Conservation (phyloP, 2,888 invertebrate genomes). For the Nephrocerus scutellatus region DNA sequence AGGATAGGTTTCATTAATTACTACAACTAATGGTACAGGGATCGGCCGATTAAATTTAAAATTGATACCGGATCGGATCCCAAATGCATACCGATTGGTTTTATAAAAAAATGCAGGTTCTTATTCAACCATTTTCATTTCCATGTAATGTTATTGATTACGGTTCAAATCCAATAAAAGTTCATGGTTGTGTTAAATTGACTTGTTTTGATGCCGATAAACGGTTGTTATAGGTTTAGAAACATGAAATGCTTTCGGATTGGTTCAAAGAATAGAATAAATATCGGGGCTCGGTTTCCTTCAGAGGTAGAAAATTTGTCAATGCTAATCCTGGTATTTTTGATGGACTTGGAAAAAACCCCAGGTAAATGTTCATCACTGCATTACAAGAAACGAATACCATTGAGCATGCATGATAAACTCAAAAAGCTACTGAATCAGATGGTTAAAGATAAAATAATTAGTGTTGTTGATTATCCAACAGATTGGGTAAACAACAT, state of each 20-base stretch:
- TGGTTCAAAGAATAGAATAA: no score
- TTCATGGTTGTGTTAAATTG: slow-evolving; percentile 3
- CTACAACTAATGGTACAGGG: not conserved
- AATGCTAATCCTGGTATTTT: no score
- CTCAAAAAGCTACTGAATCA: slow-evolving; percentile 7
- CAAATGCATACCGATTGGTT: slow-evolving; percentile 4
- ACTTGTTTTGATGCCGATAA: slow-evolving; percentile 2
- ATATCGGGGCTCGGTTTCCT: no score
- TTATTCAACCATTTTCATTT: slow-evolving; percentile 1
- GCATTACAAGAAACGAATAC: slow-evolving; percentile 7
- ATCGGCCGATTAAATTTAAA: slow-evolving; percentile 2
- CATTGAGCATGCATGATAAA: slow-evolving; percentile 6
- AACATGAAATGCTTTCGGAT: no score
- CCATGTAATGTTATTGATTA: not conserved
- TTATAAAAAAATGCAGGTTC: slow-evolving; percentile 1
- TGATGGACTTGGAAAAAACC: not conserved
- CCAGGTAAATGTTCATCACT: slow-evolving; percentile 2
- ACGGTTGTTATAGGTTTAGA: no score
- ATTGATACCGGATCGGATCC: no score
- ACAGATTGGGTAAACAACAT: slow-evolving; percentile 17
- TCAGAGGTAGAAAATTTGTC: no score
- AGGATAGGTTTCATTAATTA: slow-evolving; percentile 1
- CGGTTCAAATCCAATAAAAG: not conserved
- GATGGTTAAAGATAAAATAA: slow-evolving; percentile 9
- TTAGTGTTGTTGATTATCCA: slow-evolving; percentile 14